phyloP scores from a whole-genome alignment of 2,888 invertebrate species.

The Cyaniris semiargus region DNA sequence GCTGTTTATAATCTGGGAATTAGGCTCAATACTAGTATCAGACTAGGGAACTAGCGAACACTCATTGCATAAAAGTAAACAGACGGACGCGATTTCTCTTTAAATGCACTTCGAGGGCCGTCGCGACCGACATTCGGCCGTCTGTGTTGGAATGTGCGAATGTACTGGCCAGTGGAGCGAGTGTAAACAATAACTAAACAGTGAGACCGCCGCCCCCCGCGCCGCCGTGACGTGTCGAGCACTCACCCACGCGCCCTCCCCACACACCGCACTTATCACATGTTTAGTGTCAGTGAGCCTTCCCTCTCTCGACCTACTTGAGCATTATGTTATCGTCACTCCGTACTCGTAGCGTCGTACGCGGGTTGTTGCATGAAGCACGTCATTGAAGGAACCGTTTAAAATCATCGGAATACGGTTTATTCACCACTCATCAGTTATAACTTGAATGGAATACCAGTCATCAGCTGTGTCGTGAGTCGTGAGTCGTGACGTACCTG shows the following conservation, averaged over 20 bases:
- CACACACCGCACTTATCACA: slow-evolving; percentile 47
- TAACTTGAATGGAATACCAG: slow-evolving; percentile 38
- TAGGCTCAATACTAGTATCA: slow-evolving; percentile 42
- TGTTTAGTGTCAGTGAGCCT: slow-evolving; percentile 46
- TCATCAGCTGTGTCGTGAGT: slow-evolving; percentile 32
- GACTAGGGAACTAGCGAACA: slow-evolving; percentile 54
- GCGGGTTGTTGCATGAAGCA: neutral
- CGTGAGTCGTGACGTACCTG: slow-evolving; percentile 66
- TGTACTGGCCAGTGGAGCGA: slow-evolving; percentile 60
- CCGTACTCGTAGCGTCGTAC: slow-evolving; percentile 49
- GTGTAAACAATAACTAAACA: slow-evolving; percentile 73
- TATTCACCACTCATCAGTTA: neutral
- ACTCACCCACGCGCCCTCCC: slow-evolving; percentile 55
- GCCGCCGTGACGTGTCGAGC: slow-evolving; percentile 58
- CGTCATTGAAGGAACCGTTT: neutral
- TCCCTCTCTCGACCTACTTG: slow-evolving; percentile 47
- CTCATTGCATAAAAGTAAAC: slow-evolving; percentile 60
- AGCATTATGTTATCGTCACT: slow-evolving; percentile 49
- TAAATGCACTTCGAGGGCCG: slow-evolving; percentile 69
- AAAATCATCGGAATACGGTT: neutral
- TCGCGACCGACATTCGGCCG: slow-evolving; percentile 52
- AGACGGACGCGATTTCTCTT: slow-evolving; percentile 57
- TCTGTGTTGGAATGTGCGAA: slow-evolving; percentile 71
- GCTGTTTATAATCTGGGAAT: slow-evolving; percentile 56
- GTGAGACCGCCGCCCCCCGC: slow-evolving; percentile 58